Percentiles rank a stretch among this genome's conserved stretches.
Conservation (phyloP, 2,113 vertebrate genomes). For the Macroglossus sobrinus region DNA sequence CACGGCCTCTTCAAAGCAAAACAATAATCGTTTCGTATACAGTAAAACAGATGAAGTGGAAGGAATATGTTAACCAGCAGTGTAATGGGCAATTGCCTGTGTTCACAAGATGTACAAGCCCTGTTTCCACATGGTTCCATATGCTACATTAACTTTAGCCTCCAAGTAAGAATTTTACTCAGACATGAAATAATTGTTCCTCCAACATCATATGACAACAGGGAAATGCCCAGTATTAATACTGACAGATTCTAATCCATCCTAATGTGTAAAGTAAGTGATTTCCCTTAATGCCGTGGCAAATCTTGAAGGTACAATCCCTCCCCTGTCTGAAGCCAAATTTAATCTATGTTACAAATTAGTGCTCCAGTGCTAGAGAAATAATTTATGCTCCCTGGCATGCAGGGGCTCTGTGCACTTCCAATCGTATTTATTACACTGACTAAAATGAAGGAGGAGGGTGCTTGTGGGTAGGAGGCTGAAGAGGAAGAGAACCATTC, state of each 20-base stretch:
- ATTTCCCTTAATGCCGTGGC: not conserved
- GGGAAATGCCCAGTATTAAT: conserved; percentile 59
- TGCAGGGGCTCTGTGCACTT: rapidly evolving
- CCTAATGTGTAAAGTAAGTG: not conserved
- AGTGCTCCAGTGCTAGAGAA: not conserved
- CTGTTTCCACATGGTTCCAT: not conserved
- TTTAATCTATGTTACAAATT: conserved; percentile 48
- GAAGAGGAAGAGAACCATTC: not conserved
- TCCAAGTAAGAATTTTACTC: conserved; percentile 53
- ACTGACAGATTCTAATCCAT: not conserved
- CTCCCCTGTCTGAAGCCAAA: not conserved
- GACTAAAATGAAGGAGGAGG: not conserved
- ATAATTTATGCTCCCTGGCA: not conserved
- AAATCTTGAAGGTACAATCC: conserved; percentile 6
- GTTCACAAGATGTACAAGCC: conserved; percentile 42
- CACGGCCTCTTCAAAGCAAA: conserved; percentile 35
- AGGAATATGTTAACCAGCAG: not conserved
- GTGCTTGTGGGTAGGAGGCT: not conserved
- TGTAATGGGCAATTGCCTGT: conserved; percentile 16
- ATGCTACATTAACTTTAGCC: conserved; percentile 67
- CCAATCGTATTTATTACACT: not conserved
- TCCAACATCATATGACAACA: conserved; percentile 77
- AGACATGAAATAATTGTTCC: conserved; percentile 78
- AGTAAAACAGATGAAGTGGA: conserved; percentile 42
- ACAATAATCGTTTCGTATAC: not conserved